Evolutionary conservation across 2,113 vertebrate species (phyloP).

Genomic region (Ibidorhyncha struthersii): DNA sequence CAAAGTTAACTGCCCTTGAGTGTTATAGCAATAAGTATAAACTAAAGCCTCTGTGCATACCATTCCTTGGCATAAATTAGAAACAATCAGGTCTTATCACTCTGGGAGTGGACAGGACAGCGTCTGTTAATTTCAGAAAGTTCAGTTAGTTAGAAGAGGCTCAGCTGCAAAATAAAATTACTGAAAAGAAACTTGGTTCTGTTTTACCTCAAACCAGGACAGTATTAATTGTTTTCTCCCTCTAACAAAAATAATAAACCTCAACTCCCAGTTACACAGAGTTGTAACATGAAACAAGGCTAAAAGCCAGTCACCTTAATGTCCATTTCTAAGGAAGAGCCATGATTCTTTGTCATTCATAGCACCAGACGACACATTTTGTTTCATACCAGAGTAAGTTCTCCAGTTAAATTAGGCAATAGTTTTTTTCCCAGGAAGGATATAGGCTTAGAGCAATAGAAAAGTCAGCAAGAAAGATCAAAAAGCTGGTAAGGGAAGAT

Average conservation of each 20-base stretch:
- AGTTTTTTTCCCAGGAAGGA: neutral
- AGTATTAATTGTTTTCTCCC: neutral
- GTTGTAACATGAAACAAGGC: neutral
- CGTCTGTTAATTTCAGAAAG: no score
- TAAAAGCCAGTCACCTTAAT: neutral
- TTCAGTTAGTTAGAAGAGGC: no score
- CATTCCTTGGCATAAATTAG: no score
- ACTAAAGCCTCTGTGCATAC: no score
- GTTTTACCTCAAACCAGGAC: no score
- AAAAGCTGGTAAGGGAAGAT: neutral
- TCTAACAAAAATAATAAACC: neutral
- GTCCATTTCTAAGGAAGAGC: neutral
- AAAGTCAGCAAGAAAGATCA: neutral
- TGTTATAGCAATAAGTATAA: no score
- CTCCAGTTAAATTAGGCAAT: neutral
- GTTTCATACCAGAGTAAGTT: neutral
- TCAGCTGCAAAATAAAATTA: no score
- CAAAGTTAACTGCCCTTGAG: no score
- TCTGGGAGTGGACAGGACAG: no score
- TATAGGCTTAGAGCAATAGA: neutral
- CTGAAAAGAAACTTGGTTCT: no score
- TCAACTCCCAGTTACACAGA: neutral
- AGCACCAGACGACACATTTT: neutral
- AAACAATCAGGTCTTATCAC: no score
- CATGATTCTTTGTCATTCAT: neutral